A percentile compares a stretch with the other conserved stretches of the same genome.
Evolutionary conservation across 1,140 invertebrate species (phyloP).

Genomic region (Calliopsis andreniformis): DNA sequence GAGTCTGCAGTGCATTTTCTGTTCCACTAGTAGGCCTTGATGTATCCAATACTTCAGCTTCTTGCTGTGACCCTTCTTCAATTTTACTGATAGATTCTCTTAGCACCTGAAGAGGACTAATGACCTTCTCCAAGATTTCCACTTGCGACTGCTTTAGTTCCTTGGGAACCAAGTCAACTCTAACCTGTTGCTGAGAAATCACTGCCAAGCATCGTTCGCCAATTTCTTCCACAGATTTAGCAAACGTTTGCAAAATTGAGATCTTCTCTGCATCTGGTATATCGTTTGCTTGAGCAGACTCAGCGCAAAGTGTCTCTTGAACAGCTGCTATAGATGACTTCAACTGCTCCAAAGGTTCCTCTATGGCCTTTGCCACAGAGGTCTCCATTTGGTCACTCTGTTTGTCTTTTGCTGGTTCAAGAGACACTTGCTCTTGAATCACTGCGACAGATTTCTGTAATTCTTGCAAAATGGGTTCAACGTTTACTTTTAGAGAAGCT

Average conservation of each 20-base stretch:
- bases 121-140: conserved; percentile 42
- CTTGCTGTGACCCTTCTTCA: conserved; percentile 44
- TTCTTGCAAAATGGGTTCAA: conserved; percentile 24
- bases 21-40: not conserved
- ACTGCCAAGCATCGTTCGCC: conserved; percentile 34
- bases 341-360: conserved; percentile 41
- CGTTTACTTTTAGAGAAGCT: not conserved
- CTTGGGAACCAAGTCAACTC: not conserved
- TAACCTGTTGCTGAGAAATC: conserved; percentile 21
- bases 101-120: conserved; percentile 47
- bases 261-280: not conserved
- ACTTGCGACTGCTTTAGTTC: not conserved
- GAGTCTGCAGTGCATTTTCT: conserved; percentile 18
- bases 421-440: not conserved
- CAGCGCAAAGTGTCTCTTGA: not conserved
- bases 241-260: conserved; percentile 25
- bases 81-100: conserved; percentile 44
- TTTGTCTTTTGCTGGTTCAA: not conserved
- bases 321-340: conserved; percentile 36
- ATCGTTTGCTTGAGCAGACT: not conserved
- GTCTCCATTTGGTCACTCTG: not conserved
- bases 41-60: conserved; percentile 35
- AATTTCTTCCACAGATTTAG: conserved; percentile 44
- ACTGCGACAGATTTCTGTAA: conserved; percentile 28
- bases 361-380: conserved; percentile 3